Base-by-base conservation (phyloP, 2,888 invertebrate species). In the Thyatira batis region DNA sequence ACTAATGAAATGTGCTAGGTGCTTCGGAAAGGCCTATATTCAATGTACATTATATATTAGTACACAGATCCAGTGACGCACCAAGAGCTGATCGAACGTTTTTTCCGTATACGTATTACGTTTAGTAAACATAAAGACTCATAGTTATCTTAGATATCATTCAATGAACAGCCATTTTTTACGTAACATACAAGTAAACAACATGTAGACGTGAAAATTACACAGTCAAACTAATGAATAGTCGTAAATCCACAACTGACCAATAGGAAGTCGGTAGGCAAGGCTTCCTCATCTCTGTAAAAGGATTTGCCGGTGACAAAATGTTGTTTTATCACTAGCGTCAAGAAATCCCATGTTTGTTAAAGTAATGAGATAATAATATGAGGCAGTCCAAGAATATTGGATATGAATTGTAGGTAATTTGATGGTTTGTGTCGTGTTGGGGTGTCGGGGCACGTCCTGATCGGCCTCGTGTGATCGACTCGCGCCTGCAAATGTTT, bases 401-500 rank as follows among this genome's bases (percentile, higher is more conserved):
- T 60, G 57, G 63, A 61, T 69, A 71, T 74, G 75, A 76, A 78
- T 77, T 73, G 76, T n/a, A n/a, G n/a, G n/a, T 71, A 63, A 76
- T 77, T 74, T 72, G 73, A 71, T 63, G 80, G 11, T 23, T 25
- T 17, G 46, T 46, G 46, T 17, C 10, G 27, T 10, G 13, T 21
- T 45, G 46, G 17, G 17, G 43, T 43, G 43, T 6, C 13, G 39
- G 27, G n/a, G 76, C 89, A 89, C 90, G 91, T 89, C 77, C 85
- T 69, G 70, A 50, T 57, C 83, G 89, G 80, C 91, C 91, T 91
- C 89, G 91, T 62, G 75, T 69, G 80, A 69, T 80, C 83, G 86
- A 75, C 80, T 73, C 71, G 73, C 84, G 89, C 88, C 86, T 91
- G 91, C 86, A 85, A 92, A 92, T 92, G 92, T 91, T 92, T 91